phyloP scores from a whole-genome alignment of 1,140 invertebrate genomes.

The Panulirus ornatus region DNA sequence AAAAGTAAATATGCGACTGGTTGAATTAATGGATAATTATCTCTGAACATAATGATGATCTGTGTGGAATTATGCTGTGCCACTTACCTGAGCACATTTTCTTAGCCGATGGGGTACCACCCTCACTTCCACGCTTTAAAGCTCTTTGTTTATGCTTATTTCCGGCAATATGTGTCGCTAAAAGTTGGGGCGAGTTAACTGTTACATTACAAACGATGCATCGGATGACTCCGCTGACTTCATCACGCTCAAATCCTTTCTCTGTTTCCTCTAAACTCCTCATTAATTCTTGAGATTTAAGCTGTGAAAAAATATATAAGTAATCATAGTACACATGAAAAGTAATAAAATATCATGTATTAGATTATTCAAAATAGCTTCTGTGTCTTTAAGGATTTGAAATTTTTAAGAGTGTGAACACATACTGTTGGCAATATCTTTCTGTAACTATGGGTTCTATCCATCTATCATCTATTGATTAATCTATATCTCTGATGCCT shows the following conservation, averaged over 20 bases:
- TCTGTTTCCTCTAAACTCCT: conserved; percentile 72
- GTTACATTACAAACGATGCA: conserved; percentile 74
- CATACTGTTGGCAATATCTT: too few species aligned
- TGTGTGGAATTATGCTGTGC: not conserved
- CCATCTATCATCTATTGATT: too few species aligned
- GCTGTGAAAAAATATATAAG: conserved; percentile 52
- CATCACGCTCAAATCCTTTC: conserved; percentile 71
- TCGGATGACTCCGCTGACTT: conserved; percentile 73
- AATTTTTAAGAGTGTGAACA: too few species aligned
- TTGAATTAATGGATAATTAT: too few species aligned
- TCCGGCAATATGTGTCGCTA: conserved; percentile 74
- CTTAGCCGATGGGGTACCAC: conserved; percentile 58
- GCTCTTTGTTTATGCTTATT: conserved; percentile 71
- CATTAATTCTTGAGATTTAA: conserved; percentile 70
- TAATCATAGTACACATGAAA: not conserved
- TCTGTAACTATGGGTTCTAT: too few species aligned
- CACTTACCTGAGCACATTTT: conserved; percentile 43
- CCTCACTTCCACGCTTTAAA: conserved; percentile 40
- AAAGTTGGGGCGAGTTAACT: conserved; percentile 72
- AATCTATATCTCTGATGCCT: too few species aligned
- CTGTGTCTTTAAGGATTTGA: too few species aligned
- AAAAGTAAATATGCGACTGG: too few species aligned
- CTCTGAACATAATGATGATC: not conserved
- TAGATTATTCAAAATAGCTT: too few species aligned
- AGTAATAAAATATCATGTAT: not conserved